Evolutionary conservation across 2,888 invertebrate species (phyloP).

Genomic region (Cerastis rubricosa): DNA sequence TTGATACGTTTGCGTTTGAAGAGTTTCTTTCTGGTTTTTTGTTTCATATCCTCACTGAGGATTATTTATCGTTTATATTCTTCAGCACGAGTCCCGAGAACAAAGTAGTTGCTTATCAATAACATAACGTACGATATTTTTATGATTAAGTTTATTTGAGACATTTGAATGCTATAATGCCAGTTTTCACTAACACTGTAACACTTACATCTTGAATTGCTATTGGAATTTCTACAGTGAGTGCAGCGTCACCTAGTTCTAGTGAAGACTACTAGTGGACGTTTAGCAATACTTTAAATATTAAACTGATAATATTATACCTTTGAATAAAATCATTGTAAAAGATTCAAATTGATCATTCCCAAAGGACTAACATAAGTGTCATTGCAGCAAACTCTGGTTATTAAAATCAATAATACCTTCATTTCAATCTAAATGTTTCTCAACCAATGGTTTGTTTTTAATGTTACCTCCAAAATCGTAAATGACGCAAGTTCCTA

Average conservation of each 20-base stretch:
- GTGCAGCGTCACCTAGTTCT: background rate
- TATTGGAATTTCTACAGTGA: background rate
- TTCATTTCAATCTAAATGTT: background rate
- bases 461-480: slow-evolving; percentile 26
- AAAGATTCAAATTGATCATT: background rate
- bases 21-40: slow-evolving; percentile 83
- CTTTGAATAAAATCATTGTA: background rate
- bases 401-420: background rate
- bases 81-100: slow-evolving; percentile 73
- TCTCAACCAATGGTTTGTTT: slow-evolving; percentile 1
- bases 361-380: background rate
- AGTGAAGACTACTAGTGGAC: background rate
- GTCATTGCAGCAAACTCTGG: background rate
- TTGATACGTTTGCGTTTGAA: slow-evolving; percentile 71
- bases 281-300: background rate
- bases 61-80: slow-evolving; percentile 78
- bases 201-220: no score
- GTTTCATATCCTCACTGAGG: slow-evolving; percentile 82
- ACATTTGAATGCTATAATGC: background rate
- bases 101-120: slow-evolving; percentile 63
- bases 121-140: slow-evolving; percentile 34
- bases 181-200: background rate
- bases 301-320: background rate
- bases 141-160: background rate
- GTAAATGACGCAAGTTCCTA: slow-evolving; percentile 61